Evolutionary conservation across 2,797 vertebrate species (phyloP).

Genomic region (Meriones psammophilus): DNA sequence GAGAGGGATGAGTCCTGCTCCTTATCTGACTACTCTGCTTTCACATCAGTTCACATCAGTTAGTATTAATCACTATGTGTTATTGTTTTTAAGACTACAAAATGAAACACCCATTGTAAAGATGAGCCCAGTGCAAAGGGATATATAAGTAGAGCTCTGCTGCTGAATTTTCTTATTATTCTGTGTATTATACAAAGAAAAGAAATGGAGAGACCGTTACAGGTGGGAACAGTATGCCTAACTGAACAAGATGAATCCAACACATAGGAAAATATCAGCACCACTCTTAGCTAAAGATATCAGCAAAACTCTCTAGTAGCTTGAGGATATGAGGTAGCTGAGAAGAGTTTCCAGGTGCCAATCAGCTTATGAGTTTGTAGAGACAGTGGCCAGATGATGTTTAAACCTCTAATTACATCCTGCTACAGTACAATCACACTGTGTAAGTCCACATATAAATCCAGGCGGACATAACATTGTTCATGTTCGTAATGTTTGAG

Average conservation of each 20-base stretch:
- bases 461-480: not conserved
- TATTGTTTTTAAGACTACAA: slow-evolving; percentile 2
- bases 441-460: not conserved
- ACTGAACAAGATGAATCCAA: not conserved
- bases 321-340: not conserved
- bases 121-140: not conserved
- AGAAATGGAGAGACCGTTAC: not conserved
- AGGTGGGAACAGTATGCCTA: not conserved
- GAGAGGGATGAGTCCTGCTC: not conserved
- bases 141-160: not conserved
- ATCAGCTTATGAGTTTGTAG: slow-evolving; percentile 6
- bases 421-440: not conserved
- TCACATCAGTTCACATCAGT: not conserved
- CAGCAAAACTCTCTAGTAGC: not conserved
- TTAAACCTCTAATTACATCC: slow-evolving; percentile 48
- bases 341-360: not conserved
- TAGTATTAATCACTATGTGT: not conserved
- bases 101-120: not conserved
- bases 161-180: not conserved
- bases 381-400: slow-evolving; percentile 40
- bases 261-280: not conserved
- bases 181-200: not conserved
- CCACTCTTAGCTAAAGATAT: not conserved
- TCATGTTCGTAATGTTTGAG: not conserved
- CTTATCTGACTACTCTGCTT: not conserved